phyloP scores from a whole-genome alignment of 1,140 invertebrate species.

The Bathynomus jamesi region DNA sequence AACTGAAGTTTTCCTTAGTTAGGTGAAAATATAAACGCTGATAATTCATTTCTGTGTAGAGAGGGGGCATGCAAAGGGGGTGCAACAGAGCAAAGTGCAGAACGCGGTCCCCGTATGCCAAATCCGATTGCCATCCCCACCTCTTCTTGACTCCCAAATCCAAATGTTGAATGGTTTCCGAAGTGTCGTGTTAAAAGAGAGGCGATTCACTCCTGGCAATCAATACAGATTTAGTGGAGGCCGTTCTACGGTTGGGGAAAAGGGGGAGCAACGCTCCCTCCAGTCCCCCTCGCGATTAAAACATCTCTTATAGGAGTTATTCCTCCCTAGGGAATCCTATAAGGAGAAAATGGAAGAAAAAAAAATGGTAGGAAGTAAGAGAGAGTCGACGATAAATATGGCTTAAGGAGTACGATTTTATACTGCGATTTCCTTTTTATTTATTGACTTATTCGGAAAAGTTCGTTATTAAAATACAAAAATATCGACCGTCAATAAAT shows the following conservation, averaged over 20 bases:
- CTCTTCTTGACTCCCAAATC: not conserved
- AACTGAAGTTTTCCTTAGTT: too few species aligned
- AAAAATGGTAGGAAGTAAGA: not conserved
- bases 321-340: not conserved
- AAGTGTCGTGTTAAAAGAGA: not conserved
- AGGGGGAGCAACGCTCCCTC: not conserved
- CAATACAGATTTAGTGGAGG: not conserved
- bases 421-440: not conserved
- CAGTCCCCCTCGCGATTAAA: not conserved
- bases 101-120: not conserved
- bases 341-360: not conserved
- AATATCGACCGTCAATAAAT: too few species aligned
- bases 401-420: not conserved
- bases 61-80: not conserved
- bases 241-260: not conserved
- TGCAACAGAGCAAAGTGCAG: not conserved
- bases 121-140: not conserved
- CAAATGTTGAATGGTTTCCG: not conserved
- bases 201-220: not conserved
- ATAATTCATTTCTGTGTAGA: not conserved
- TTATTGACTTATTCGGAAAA: too few species aligned
- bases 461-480: too few species aligned
- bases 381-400: not conserved
- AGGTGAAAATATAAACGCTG: not conserved
- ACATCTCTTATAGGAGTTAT: conserved; percentile 1